Evolutionary conservation across 2,113 vertebrate species (phyloP).

Genomic region (Cyphotilapia sp.): DNA sequence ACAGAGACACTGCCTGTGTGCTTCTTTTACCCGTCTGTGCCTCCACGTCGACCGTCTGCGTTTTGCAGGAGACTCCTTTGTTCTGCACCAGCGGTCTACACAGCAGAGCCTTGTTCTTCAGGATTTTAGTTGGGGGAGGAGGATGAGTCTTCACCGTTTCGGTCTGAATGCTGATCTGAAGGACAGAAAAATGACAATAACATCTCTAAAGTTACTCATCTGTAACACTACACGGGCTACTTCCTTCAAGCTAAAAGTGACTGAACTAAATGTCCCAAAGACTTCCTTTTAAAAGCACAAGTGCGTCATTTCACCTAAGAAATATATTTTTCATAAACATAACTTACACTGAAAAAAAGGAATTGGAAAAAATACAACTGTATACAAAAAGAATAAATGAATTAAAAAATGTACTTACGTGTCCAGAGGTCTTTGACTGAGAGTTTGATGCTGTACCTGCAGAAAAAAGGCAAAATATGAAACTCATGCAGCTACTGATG

Average conservation of each 20-base stretch:
- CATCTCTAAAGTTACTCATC: neutral
- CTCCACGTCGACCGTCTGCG: slow-evolving; percentile 80
- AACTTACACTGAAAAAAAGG: neutral
- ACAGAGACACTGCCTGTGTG: neutral
- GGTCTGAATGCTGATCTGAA: slow-evolving; percentile 84
- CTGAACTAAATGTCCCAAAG: neutral
- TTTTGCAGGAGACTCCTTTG: slow-evolving; percentile 91
- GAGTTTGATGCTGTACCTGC: slow-evolving; percentile 76
- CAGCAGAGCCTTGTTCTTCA: slow-evolving; percentile 95
- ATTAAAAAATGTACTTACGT: slow-evolving; percentile 66
- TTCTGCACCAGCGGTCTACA: slow-evolving; percentile 93
- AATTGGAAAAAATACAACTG: neutral
- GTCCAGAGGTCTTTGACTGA: slow-evolving; percentile 77
- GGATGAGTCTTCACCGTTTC: slow-evolving; percentile 73
- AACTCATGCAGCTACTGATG: neutral
- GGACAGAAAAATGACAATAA: neutral
- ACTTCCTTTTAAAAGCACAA: neutral
- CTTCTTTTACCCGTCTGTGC: slow-evolving; percentile 83
- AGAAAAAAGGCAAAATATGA: neutral
- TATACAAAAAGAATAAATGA: neutral
- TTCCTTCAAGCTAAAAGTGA: rapidly evolving
- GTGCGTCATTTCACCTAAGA: rapidly evolving
- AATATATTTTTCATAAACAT: neutral
- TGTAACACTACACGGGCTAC: neutral
- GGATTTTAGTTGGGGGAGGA: slow-evolving; percentile 71